These are phyloP conservation scores for Marmota monax DNA, from an alignment of 2,113 vertebrate species.

Conservation along the genomic window DNA sequence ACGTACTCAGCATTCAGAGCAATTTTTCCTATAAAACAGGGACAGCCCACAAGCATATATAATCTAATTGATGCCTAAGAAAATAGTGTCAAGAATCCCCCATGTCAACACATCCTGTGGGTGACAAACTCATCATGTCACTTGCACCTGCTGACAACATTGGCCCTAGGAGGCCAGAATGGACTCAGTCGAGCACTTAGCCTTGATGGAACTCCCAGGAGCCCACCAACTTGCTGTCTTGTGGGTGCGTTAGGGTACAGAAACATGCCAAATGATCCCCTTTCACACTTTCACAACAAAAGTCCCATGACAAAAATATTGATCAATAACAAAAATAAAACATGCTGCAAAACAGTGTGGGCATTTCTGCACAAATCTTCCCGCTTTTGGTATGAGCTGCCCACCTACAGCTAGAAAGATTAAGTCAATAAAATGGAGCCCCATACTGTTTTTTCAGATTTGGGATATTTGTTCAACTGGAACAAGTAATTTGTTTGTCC, in stretches of 20 bases:
- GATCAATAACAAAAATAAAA: not conserved
- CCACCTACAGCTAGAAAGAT: not conserved
- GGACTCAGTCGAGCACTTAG: not conserved
- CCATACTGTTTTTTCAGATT: not conserved
- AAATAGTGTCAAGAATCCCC: constrained; percentile 11
- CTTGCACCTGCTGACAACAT: not conserved
- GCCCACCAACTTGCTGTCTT: not conserved
- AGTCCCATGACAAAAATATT: not conserved
- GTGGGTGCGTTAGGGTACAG: not conserved
- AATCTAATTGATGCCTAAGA: not conserved
- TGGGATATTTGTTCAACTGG: not conserved
- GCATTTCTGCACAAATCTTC: not conserved
- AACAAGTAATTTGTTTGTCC: not conserved
- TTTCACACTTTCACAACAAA: not conserved
- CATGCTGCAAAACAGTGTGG: not conserved
- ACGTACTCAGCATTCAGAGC: not conserved
- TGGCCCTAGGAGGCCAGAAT: not conserved
- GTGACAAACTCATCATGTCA: not conserved
- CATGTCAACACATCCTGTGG: not conserved
- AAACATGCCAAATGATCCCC: not conserved
- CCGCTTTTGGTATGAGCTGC: not conserved
- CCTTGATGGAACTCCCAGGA: not conserved
- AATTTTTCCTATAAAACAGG: constrained; percentile 22
- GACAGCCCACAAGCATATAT: not conserved
- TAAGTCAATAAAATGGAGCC: not conserved